These are phyloP conservation scores for Mizuhopecten yessoensis DNA, from an alignment of 1,140 invertebrate genomes.

Conservation along the genomic window DNA sequence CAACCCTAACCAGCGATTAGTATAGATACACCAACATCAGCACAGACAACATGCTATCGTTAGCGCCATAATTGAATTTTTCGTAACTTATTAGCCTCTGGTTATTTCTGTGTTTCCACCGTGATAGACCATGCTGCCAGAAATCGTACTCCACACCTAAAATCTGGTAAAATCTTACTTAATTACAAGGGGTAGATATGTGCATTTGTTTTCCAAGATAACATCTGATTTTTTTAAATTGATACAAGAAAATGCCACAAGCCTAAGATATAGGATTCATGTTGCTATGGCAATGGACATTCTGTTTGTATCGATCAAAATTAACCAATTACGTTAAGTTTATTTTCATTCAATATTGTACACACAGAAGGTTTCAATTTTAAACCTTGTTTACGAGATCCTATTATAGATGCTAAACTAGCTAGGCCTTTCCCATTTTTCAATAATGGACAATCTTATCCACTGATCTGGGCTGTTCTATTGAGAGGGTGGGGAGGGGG, in stretches of 20 bases:
- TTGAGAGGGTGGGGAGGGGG: neutral
- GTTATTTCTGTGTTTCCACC: neutral
- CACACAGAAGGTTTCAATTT: slow-evolving; percentile 34
- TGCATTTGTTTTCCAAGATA: slow-evolving; percentile 39
- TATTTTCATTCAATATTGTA: slow-evolving; percentile 40
- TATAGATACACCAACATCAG: neutral
- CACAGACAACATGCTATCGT: slow-evolving; percentile 17
- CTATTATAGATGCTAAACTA: slow-evolving; percentile 26
- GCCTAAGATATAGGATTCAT: slow-evolving; percentile 23
- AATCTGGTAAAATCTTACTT: slow-evolving; percentile 8
- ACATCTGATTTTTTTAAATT: slow-evolving; percentile 5
- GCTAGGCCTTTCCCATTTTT: neutral
- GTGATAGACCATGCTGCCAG: slow-evolving; percentile 22
- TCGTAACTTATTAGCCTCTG: slow-evolving; percentile 21
- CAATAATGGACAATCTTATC: neutral
- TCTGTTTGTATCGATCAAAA: slow-evolving; percentile 38
- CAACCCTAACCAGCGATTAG: neutral
- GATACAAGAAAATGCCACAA: slow-evolving; percentile 27
- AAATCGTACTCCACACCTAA: slow-evolving; percentile 12
- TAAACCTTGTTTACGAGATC: slow-evolving; percentile 38
- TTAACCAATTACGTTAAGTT: slow-evolving; percentile 35
- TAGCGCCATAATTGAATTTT: slow-evolving; percentile 22
- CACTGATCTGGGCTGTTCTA: neutral
- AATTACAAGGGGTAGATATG: slow-evolving; percentile 32
- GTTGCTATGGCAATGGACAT: slow-evolving; percentile 25